Percentiles rank a stretch among this genome's conserved stretches.
These are phyloP conservation scores for Caenorhabditis tropicalis DNA, from an alignment of 1,140 invertebrate genomes.

Conservation along the genomic window DNA sequence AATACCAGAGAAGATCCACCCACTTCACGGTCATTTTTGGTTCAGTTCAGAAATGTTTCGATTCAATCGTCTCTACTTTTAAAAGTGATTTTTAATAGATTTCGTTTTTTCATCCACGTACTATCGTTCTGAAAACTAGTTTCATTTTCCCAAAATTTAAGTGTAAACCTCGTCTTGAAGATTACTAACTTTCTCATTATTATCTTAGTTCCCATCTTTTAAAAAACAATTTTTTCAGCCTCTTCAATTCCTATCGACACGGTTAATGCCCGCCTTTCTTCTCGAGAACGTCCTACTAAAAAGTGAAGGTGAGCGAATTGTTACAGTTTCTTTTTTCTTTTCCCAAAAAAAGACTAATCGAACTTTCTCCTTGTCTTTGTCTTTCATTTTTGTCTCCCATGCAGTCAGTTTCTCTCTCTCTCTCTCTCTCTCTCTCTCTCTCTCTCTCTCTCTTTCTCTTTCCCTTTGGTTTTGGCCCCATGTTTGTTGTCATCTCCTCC, in stretches of 20 bases:
- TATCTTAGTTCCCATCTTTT: neutral
- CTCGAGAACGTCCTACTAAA: neutral
- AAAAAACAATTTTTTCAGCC: neutral
- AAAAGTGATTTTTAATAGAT: too few species aligned
- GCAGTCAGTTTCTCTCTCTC: neutral
- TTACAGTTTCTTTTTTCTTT: neutral
- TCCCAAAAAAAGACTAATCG: neutral
- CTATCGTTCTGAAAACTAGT: too few species aligned
- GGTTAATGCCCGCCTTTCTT: neutral
- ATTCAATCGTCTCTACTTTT: too few species aligned
- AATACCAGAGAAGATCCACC: too few species aligned
- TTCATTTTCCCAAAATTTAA: too few species aligned
- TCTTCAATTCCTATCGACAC: neutral
- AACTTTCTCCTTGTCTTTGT: neutral
- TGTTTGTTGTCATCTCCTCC: constrained; percentile 28
- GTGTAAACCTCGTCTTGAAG: too few species aligned
- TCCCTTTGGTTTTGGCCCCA: neutral
- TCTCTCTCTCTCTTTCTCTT: neutral
- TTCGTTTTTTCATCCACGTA: too few species aligned
- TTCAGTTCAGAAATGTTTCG: too few species aligned
- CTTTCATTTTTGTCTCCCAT: neutral
- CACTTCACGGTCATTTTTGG: too few species aligned
- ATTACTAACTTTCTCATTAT: too few species aligned
- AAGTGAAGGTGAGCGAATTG: constrained; percentile 14
- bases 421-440: neutral